These are phyloP conservation scores for Tethya wilhelma DNA, from an alignment of 37 sponge, comb jelly and placozoan genomes.

Conservation along the genomic window DNA sequence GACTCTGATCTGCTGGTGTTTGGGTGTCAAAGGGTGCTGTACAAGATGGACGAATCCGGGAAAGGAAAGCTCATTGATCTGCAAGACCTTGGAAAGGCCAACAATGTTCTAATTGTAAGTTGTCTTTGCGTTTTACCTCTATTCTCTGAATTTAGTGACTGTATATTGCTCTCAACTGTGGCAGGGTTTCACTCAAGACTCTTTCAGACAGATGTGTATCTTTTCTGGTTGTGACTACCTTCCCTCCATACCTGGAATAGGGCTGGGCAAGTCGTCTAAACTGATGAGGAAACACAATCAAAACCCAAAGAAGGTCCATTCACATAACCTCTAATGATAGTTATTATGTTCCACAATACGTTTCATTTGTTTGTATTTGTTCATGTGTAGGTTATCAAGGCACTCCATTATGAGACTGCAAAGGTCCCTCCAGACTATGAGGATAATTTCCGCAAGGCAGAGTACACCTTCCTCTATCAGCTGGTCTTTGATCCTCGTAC, in stretches of 20 bases:
- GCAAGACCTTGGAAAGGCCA: slow-evolving; percentile 62
- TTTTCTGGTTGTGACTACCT: slow-evolving; percentile 99
- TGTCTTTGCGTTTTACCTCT: neutral
- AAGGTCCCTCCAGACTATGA: slow-evolving; percentile 79
- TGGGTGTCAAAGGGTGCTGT: slow-evolving; percentile 92
- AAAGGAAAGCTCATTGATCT: slow-evolving; percentile 85
- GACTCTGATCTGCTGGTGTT: slow-evolving; percentile 96
- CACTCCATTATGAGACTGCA: slow-evolving; percentile 60
- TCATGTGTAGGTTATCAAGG: slow-evolving; percentile 74
- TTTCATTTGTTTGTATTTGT: slow-evolving; percentile 4
- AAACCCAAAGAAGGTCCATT: slow-evolving; percentile 66
- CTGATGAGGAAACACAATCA: slow-evolving; percentile 78
- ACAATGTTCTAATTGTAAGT: slow-evolving; percentile 32
- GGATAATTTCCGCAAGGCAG: slow-evolving; percentile 72
- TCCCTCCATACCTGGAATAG: slow-evolving; percentile 88
- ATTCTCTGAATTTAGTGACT: too few relatives aligned
- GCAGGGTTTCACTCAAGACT: slow-evolving; percentile 72
- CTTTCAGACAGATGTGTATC: slow-evolving; percentile 97
- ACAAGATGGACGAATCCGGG: slow-evolving; percentile 91
- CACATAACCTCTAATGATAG: neutral
- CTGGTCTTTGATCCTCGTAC: slow-evolving; percentile 89
- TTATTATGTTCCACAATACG: neutral
- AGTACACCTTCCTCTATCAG: slow-evolving; percentile 90
- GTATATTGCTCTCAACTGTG: too few relatives aligned
- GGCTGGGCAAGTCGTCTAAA: slow-evolving; percentile 88